Percentiles rank a stretch among this genome's conserved stretches.
Conservation (phyloP, 2,888 invertebrate genomes). For the Drosophila paramelanica region DNA sequence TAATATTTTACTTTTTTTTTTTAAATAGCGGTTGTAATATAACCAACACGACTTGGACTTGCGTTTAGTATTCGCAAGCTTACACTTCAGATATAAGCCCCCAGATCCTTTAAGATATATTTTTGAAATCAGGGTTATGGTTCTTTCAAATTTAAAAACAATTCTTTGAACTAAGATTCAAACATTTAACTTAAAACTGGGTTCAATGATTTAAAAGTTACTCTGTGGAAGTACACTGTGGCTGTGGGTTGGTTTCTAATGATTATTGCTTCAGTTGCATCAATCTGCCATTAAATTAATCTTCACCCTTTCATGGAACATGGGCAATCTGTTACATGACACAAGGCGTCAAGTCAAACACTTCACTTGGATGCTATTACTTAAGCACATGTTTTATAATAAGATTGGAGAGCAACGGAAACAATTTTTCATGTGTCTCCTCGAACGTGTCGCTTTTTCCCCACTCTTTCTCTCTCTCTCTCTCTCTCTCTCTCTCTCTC, state of each 20-base stretch:
- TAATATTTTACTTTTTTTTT: too few species aligned
- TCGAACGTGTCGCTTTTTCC: constrained; percentile 68
- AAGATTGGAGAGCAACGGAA: constrained; percentile 57
- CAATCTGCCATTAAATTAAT: constrained; percentile 49
- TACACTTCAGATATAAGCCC: too few species aligned
- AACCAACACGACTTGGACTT: too few species aligned
- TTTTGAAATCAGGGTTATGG: too few species aligned
- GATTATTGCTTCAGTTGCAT: constrained; percentile 14
- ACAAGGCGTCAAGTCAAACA: constrained; percentile 60
- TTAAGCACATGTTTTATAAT: constrained; percentile 81
- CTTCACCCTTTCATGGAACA: constrained; percentile 58
- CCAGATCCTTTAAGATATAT: too few species aligned
- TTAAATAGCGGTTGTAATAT: too few species aligned
- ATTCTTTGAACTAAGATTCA: too few species aligned
- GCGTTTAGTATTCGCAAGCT: too few species aligned
- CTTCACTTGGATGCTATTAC: constrained; percentile 74
- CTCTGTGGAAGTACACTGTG: not conserved
- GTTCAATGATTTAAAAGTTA: too few species aligned
- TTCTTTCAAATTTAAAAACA: too few species aligned
- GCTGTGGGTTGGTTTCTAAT: constrained; percentile 2
- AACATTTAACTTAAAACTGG: too few species aligned
- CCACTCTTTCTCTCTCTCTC: not conserved
- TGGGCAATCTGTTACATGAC: constrained; percentile 78
- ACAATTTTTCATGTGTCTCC: constrained; percentile 74
- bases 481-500: not conserved